Evolutionary conservation across 2,113 vertebrate genomes (phyloP).

Genomic region (Hydrochoerus hydrochaeris): DNA sequence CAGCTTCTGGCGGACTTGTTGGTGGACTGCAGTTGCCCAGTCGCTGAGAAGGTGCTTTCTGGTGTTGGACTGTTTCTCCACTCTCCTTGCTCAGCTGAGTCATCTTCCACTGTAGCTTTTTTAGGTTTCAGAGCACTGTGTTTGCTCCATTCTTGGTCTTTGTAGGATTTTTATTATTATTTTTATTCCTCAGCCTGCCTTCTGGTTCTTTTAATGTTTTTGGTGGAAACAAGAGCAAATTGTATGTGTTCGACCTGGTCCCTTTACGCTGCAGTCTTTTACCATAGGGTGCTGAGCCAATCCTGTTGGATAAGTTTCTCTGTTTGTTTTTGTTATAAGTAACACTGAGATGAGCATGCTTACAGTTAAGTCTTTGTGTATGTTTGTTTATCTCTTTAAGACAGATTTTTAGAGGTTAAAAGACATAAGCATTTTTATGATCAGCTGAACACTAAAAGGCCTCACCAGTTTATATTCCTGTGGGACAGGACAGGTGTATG

Average conservation of each 20-base stretch:
- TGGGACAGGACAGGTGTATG: neutral
- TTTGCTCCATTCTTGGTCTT: neutral
- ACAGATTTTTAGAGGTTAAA: neutral
- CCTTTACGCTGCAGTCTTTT: neutral
- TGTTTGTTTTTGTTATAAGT: neutral
- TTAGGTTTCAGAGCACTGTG: neutral
- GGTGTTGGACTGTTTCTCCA: neutral
- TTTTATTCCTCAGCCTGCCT: neutral
- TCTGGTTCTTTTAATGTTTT: slow-evolving; percentile 4
- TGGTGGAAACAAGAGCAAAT: neutral
- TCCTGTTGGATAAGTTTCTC: neutral
- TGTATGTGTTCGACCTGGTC: neutral
- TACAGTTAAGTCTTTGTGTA: neutral
- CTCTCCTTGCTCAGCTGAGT: neutral
- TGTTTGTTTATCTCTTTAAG: neutral
- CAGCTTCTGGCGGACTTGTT: neutral
- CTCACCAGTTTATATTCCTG: neutral
- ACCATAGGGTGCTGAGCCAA: too few species aligned
- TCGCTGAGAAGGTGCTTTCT: neutral
- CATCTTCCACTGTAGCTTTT: neutral
- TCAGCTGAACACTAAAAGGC: neutral
- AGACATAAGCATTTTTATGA: neutral
- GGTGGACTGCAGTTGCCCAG: neutral
- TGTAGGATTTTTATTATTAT: neutral
- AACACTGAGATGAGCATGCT: neutral